Evolutionary conservation across 2,113 vertebrate genomes (phyloP).

Genomic region (Condylura cristata): DNA sequence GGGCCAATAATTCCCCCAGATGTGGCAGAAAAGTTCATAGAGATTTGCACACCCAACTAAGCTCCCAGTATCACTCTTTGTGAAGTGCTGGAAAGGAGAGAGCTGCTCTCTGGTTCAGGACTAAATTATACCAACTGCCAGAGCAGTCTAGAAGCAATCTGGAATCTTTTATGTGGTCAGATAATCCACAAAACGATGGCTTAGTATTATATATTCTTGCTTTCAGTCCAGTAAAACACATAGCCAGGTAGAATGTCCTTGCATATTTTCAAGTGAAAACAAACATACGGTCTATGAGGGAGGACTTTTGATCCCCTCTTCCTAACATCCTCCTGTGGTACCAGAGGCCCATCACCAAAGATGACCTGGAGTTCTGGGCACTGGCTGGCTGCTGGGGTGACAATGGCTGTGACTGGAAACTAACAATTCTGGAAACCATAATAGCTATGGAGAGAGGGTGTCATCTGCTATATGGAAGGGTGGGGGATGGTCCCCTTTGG

Average conservation of each 20-base stretch:
- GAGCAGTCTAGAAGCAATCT: not conserved
- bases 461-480: not conserved
- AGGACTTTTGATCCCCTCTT: too few species aligned
- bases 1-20: not conserved
- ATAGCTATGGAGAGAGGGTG: not conserved
- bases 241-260: not conserved
- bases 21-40: not conserved
- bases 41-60: not conserved
- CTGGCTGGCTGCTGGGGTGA: not conserved
- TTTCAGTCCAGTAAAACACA: not conserved
- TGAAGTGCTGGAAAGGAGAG: not conserved
- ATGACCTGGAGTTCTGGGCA: not conserved
- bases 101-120: slow-evolving; percentile 21
- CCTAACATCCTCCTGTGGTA: not conserved
- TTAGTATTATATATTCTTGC: not conserved
- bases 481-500: not conserved
- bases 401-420: fast-evolving
- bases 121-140: not conserved
- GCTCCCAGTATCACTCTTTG: not conserved
- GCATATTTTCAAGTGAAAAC: not conserved
- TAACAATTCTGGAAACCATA: not conserved
- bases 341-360: not conserved
- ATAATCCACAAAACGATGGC: not conserved
- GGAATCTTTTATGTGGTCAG: not conserved
- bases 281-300: not conserved